Conservation (phyloP, 2,888 invertebrate species). For the Eupithecia pulchellata region DNA sequence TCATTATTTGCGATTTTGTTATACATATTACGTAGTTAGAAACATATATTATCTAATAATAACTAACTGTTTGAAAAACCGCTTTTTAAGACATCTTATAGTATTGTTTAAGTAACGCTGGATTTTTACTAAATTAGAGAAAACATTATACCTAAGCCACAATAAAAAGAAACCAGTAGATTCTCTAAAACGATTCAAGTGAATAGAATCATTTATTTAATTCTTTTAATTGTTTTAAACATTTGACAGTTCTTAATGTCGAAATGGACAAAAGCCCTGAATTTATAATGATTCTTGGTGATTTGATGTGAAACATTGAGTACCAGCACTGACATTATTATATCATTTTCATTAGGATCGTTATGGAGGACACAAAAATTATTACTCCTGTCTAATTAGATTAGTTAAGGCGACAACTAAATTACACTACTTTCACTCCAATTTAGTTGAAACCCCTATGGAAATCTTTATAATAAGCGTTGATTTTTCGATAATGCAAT, state of each 20-base stretch:
- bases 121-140: neutral
- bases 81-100: neutral
- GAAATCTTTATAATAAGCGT: neutral
- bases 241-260: neutral
- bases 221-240: neutral
- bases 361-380: too few species aligned
- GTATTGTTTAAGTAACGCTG: neutral
- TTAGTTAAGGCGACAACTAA: neutral
- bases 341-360: too few species aligned
- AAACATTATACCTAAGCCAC: neutral
- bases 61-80: neutral
- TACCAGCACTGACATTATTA: too few species aligned
- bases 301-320: neutral
- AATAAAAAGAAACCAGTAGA: neutral
- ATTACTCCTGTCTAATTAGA: too few species aligned
- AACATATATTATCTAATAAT: neutral
- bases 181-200: neutral
- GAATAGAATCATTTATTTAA: neutral
- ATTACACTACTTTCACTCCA: neutral
- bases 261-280: neutral
- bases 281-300: constrained; percentile 1
- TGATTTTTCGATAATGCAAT: neutral
- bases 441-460: neutral
- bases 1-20: neutral
- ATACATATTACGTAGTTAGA: neutral